Base-by-base conservation (phyloP, 2,113 vertebrate species). In the Dromas ardeola region DNA sequence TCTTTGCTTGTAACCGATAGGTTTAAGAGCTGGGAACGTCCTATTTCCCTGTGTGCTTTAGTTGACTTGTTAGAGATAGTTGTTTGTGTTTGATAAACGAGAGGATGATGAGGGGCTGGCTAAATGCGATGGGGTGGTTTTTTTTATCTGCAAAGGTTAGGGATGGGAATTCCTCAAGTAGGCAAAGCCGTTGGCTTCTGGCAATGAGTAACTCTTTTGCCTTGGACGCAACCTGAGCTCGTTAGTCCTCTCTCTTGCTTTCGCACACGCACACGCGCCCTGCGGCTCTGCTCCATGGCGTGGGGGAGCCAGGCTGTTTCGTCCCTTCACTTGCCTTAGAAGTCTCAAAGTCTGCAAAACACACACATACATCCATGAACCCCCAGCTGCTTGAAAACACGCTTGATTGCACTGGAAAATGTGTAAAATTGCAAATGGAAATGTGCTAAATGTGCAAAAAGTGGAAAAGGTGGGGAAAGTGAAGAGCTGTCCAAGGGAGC, bases 131-230 rank as follows among this genome's bases (percentile, higher is more conserved):
- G 38, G 34, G 11, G 52, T 10, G 58, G 4, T 30, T 42, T 0
- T 6, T 42, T 74, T 81, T 92, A 88, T 92, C 91, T 93, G 65
- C 58, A 63, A 79, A 88, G 84, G 47, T 67, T 90, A 77, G 86
- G 47, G 90, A 86, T 71, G 89, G 92, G 95, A 97, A 97, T 97
- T 97, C 91, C 88, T 96, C 63, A 90, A 83, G 93, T 0, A 95
- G 93, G 96, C 89, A 93, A 97, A 96, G 92, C 78, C 4, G 3
- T 67, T 78, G 76, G 45, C 59, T 95, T 87, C 84, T 97, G 96
- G 95, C 94, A 97, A 97, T 97, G 93, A 98, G 96, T 97, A 97
- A 97, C 96, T 94, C 92, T 93, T 97, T 96, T 95, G 93, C 95
- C 95, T 88, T 88, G 59, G 83, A 81, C 72, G 84, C 93, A 96